phyloP scores from a whole-genome alignment of 2,888 invertebrate genomes.

The Sphinx pinastri region DNA sequence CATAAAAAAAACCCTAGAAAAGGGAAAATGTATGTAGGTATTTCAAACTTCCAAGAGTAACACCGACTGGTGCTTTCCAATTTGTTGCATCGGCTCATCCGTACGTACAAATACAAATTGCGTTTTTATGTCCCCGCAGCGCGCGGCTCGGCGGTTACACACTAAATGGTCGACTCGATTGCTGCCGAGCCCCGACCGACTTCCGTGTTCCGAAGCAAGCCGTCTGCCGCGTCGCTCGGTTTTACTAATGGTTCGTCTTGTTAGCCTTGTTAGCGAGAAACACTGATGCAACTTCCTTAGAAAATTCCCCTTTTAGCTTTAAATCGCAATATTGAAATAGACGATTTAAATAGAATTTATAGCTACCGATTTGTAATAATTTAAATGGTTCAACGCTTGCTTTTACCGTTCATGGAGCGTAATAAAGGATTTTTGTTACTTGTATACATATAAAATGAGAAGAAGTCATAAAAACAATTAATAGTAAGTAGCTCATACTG shows the following conservation, averaged over 20 bases:
- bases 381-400: neutral
- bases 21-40: no score
- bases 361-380: slow-evolving; percentile 25
- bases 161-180: slow-evolving; percentile 67
- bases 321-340: slow-evolving; percentile 19
- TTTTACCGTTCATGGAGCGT: neutral
- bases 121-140: slow-evolving; percentile 63
- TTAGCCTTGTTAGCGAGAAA: slow-evolving; percentile 26
- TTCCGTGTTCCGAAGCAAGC: slow-evolving; percentile 40
- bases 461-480: no score
- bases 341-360: slow-evolving; percentile 21
- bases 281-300: neutral
- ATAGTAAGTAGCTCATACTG: no score
- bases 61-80: neutral
- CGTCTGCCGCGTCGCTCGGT: slow-evolving; percentile 34
- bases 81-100: neutral
- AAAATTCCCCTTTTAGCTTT: slow-evolving; percentile 31
- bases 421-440: no score
- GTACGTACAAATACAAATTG: slow-evolving; percentile 59
- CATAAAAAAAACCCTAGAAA: no score
- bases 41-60: neutral
- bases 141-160: slow-evolving; percentile 55
- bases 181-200: slow-evolving; percentile 42
- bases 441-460: no score
- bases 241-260: slow-evolving; percentile 46